Evolutionary conservation across 2,113 vertebrate genomes (phyloP), one percentile per base, ranked within the genome.

Genomic region (Callocephalon fimbriatum): DNA sequence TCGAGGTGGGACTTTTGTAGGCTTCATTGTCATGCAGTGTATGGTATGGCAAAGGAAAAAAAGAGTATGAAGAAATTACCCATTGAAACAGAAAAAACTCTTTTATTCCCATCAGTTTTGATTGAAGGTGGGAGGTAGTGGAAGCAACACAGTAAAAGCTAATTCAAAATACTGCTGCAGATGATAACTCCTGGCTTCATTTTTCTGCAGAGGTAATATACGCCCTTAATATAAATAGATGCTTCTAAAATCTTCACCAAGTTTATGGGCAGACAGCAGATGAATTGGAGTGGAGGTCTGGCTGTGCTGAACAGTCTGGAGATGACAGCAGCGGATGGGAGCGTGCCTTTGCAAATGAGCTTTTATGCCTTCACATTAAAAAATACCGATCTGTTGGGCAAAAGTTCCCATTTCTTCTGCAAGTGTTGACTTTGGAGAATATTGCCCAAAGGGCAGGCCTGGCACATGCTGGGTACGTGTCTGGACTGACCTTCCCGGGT

Each of bases 271-370:
- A 45, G 77, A 9, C 14, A 35, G 54, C 25, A 54, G 18, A 17
- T 1, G 25, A 54, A 8, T 26, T 0, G 3, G 7, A 59, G 61
- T 9, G 27, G 31, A 35, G 47, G 20, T 23, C 62, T 75, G 47
- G 44, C n/a, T 26, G 61, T 37, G 32, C 42, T 8, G 26, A 42
- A 7, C 14, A 16, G 11, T 40, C 26, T 59, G 54, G 40, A 48
- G 51, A 9, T 10, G 19, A 45, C 20, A 11, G 1, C 26, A 15
- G 37, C 0, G 2, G 74, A 7, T 0, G 3, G 12, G 38, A 16
- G 32, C 1, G 2, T 22, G 32, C 15, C 23, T 42, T 13, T 66
- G 65, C 8, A 7, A 21, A 32, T 2, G 51, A 37, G 20, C 29
- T 45, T 22, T 56, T 16, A 8, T 16, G 15, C 25, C 12, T 44